Evolutionary conservation across 2,888 invertebrate genomes (phyloP), one percentile per base, ranked within the genome.

Genomic region (Conomelus anceps): DNA sequence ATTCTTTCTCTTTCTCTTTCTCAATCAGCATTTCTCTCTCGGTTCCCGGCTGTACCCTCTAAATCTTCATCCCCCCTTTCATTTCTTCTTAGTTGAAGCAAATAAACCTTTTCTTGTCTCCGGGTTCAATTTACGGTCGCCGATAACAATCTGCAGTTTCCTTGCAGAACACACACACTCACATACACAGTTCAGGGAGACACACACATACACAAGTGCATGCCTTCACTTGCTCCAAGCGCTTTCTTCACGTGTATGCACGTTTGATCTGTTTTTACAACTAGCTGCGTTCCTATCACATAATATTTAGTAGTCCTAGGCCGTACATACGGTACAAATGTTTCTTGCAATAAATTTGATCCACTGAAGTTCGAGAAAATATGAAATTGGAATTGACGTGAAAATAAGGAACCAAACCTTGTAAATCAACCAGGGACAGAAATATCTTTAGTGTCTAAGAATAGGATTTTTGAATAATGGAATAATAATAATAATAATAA

Each of bases 81-180:
- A 17, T 29, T 84, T 85, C 86, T 88, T 86, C 88, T 86, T 22
- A 22, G 88, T 23, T 85, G 23, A 86, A 85, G 89, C 89, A 89
- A 89, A 89, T 89, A 89, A 89, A 88, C 89, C 88, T 88, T 84
- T 89, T 88, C 89, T 89, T 88, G 87, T 89, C 90, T n/a, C 86
- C 88, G 22, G 63, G 84, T 88, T 88, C 90, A 89, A 90, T 90
- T 90, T 90, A 90, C 89, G 89, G 90, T 84, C 63, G 85, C 23
- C 20, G 90, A 90, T 90, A 89, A 88, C 89, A 88, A 90, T 90
- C 89, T 88, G 20, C 63, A 63, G 63, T 63, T 63, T 63, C 63
- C 63, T 63, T 63, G 63, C 63, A 63, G 63, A 63, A 63, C 63
- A 63, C 63, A n/a, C 63, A 63, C 63, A 20, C n/a, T n/a, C 63